Base-by-base conservation (phyloP, 2,888 invertebrate genomes). In the Polydrusus pterygomalis region DNA sequence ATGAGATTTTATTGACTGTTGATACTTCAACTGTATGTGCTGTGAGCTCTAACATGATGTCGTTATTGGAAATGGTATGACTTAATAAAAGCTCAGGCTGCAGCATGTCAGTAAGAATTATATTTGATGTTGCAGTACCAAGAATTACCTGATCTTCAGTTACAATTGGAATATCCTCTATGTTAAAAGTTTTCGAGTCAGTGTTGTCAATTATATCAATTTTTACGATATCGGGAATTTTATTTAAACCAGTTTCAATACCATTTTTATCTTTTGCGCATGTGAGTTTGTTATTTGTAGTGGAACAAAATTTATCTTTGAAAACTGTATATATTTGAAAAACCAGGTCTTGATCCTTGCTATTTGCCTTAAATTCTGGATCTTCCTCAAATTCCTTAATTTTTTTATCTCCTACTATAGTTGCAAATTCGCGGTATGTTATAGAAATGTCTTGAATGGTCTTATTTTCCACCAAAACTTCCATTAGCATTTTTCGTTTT, bases 81-180 rank as follows among this genome's bases (percentile, higher is more conserved):
- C 13, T 43, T 43, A 43, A 43, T 43, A 11, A 43, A 43, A 13
- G 40, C 13, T 43, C 40, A 43, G 40, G 40, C 40, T 43, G 40
- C 40, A 43, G 40, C 40, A 43, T 43, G 40, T 43, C 40, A 43
- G 40, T 43, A 43, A 43, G 13, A 43, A 43, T 43, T 43, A 43
- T 43, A 43, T 43, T 13, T 43, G 40, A 43, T 43, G 10, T 43
- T 43, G 40, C 40, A 43, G 1, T 43, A 43, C 13, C 40, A 43
- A 43, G 40, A 43, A 43, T 43, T 13, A 43, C 58, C 25, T 58
- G 20, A 58, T 34, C 30, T 34, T 58, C 58, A 58, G 30, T 30
- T n/a, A 58, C 58, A 30, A 58, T 34, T 30, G 58, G 58, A 58
- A 58, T 18, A 34, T 58, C 58, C 25, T 17, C 58, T 34, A 25